These are phyloP conservation scores for Agrilus cyanescens DNA, from an alignment of 2,888 invertebrate genomes.

Conservation along the genomic window DNA sequence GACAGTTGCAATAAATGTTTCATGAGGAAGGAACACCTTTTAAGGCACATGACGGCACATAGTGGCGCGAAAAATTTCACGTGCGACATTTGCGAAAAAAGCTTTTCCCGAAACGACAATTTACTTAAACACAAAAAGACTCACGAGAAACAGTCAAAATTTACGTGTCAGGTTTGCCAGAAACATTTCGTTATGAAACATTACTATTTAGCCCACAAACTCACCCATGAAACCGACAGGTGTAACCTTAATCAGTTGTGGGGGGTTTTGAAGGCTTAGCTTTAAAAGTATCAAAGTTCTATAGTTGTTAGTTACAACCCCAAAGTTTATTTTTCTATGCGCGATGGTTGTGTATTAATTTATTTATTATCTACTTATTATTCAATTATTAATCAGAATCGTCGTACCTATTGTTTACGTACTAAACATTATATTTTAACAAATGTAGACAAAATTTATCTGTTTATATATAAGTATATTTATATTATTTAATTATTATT, in stretches of 20 bases:
- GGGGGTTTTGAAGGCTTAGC: constrained; percentile 18
- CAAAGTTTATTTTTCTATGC: too few relatives aligned
- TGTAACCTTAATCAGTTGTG: constrained; percentile 17
- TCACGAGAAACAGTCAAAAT: constrained; percentile 43
- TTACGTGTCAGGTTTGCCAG: constrained; percentile 52
- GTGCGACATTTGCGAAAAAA: constrained; percentile 46
- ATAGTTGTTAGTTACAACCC: neutral
- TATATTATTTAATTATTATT: too few relatives aligned
- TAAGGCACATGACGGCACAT: constrained; percentile 54
- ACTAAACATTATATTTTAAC: too few relatives aligned
- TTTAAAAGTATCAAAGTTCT: neutral
- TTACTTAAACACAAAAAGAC: constrained; percentile 47
- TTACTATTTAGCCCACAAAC: constrained; percentile 51
- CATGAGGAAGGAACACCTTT: constrained; percentile 55
- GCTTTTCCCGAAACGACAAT: constrained; percentile 43
- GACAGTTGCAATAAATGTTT: constrained; percentile 54
- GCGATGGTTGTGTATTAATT: too few relatives aligned
- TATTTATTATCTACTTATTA: too few relatives aligned
- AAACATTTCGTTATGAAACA: constrained; percentile 55
- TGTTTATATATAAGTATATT: too few relatives aligned
- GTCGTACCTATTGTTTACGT: too few relatives aligned
- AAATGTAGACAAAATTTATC: too few relatives aligned
- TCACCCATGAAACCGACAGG: constrained; percentile 35
- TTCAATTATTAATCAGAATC: too few relatives aligned
- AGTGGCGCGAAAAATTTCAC: constrained; percentile 55